Conservation (phyloP, 2,888 invertebrate species). For the Habroteleia sp. region DNA sequence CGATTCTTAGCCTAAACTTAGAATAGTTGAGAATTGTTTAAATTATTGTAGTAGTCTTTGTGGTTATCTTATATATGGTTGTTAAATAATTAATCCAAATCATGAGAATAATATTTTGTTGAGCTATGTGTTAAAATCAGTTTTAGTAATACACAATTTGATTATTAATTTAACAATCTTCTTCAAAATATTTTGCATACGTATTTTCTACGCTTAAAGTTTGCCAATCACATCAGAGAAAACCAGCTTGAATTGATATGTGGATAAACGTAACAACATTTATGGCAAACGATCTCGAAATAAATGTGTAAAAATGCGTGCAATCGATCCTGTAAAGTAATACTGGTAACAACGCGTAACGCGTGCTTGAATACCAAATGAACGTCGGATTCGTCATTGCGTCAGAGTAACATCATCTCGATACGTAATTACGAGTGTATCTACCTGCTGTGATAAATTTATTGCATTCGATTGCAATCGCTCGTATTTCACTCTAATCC, state of each 20-base stretch:
- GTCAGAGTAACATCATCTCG: constrained; percentile 56
- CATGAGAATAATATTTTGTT: too few relatives aligned
- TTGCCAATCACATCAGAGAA: too few relatives aligned
- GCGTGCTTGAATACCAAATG: constrained; percentile 44
- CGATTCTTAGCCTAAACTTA: too few relatives aligned
- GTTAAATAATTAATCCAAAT: too few relatives aligned
- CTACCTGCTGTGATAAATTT: constrained; percentile 63
- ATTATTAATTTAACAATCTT: too few relatives aligned
- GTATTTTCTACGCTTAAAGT: too few relatives aligned
- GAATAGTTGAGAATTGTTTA: too few relatives aligned
- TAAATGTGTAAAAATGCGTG: constrained; percentile 13
- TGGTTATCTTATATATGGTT: too few relatives aligned
- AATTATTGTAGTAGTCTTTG: too few relatives aligned
- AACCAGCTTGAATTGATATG: constrained; percentile 2
- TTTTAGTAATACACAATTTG: too few relatives aligned
- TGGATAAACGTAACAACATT: constrained; percentile 3
- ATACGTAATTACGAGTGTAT: constrained; percentile 63
- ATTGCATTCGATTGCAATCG: constrained; percentile 63
- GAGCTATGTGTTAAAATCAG: too few relatives aligned
- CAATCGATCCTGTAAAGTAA: constrained; percentile 4
- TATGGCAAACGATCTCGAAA: neutral
- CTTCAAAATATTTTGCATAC: too few relatives aligned
- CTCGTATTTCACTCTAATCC: constrained; percentile 64
- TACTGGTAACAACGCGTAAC: constrained; percentile 17
- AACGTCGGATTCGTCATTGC: constrained; percentile 39